Conservation (phyloP, 2,113 vertebrate species). For the Acrocephalus arundinaceus region DNA sequence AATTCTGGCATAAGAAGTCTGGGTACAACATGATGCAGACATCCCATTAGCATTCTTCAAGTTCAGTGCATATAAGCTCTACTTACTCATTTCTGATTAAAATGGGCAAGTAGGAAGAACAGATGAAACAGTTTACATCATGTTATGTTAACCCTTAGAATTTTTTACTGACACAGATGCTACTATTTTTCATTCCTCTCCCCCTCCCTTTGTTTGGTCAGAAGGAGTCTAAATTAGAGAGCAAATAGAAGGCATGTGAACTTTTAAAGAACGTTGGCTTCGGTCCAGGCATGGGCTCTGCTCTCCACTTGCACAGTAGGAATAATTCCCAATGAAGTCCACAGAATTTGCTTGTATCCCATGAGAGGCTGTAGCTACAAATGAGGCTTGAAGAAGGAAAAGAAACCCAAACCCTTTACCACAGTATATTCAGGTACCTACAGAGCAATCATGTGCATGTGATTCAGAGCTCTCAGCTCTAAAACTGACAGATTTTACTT, state of each 20-base stretch:
- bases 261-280: slow-evolving; percentile 40
- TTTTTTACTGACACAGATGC: slow-evolving; percentile 5
- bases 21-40: not conserved
- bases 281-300: slow-evolving; percentile 17
- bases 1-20: slow-evolving; percentile 12
- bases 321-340: slow-evolving; percentile 6
- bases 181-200: not conserved
- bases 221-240: slow-evolving; percentile 22
- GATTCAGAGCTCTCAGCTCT: not conserved
- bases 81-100: slow-evolving; percentile 58
- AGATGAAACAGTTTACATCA: slow-evolving; percentile 55
- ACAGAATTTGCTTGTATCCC: not conserved
- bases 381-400: not conserved
- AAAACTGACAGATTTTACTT: not conserved
- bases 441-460: not conserved
- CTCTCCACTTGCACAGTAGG: not conserved
- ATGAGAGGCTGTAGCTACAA: not conserved
- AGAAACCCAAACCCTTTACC: not conserved
- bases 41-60: slow-evolving; percentile 45
- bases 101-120: slow-evolving; percentile 55
- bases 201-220: not conserved
- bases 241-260: slow-evolving; percentile 53
- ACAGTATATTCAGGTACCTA: not conserved
- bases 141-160: slow-evolving; percentile 46
- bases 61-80: slow-evolving; percentile 35